These are phyloP conservation scores for Eupeodes corollae DNA, from an alignment of 1,140 invertebrate genomes.

Conservation along the genomic window DNA sequence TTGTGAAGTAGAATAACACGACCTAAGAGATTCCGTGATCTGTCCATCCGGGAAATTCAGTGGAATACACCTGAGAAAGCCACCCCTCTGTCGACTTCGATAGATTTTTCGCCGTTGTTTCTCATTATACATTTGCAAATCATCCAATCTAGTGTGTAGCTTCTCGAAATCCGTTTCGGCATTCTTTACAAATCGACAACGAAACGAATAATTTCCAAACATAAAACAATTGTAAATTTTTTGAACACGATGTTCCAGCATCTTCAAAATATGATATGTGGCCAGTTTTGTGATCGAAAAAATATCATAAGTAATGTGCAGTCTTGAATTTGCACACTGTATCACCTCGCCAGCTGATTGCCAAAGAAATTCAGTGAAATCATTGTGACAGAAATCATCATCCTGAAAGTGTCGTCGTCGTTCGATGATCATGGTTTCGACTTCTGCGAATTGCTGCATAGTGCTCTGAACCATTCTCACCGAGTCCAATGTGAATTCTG, in stretches of 20 bases:
- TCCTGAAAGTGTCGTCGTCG: conserved; percentile 16
- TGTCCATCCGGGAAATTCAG: conserved; percentile 15
- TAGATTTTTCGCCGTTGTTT: no score
- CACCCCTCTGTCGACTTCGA: neutral
- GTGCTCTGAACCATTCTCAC: conserved; percentile 11
- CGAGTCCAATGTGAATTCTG: conserved; percentile 20
- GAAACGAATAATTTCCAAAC: conserved; percentile 14
- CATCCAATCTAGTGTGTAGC: conserved; percentile 17
- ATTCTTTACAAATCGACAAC: conserved; percentile 22
- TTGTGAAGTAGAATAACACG: conserved; percentile 16
- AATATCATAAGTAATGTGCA: conserved; percentile 18
- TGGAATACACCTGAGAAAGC: conserved; percentile 12
- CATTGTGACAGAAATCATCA: conserved; percentile 14
- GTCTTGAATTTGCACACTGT: conserved; percentile 16
- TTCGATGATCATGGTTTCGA: conserved; percentile 7
- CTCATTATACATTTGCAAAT: conserved; percentile 23
- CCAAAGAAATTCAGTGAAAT: conserved; percentile 24
- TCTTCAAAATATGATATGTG: conserved; percentile 21
- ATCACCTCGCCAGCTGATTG: conserved; percentile 19
- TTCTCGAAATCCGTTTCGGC: conserved; percentile 20
- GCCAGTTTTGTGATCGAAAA: conserved; percentile 22
- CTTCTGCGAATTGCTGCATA: conserved; percentile 20
- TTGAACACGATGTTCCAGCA: conserved; percentile 27
- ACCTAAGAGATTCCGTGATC: conserved; percentile 15
- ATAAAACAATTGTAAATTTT: conserved; percentile 25